Evolutionary conservation across 2,888 invertebrate species (phyloP).

Genomic region (Peribatodes rhomboidaria): DNA sequence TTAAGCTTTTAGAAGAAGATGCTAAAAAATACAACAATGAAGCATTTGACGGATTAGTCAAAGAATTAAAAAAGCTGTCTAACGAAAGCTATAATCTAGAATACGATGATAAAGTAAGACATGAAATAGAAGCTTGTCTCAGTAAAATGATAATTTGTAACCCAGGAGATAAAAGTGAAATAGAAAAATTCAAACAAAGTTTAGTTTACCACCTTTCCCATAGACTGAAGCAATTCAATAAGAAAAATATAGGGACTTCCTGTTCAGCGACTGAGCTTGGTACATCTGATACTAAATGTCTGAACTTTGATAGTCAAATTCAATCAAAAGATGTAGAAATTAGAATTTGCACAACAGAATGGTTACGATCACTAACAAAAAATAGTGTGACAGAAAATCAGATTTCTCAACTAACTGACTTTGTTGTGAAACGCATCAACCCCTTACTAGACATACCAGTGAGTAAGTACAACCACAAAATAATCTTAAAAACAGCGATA

Average conservation of each 20-base stretch:
- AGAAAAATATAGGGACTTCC: background rate
- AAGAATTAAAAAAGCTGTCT: background rate
- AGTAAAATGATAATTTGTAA: constrained; percentile 10
- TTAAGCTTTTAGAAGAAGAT: background rate
- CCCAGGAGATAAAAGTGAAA: background rate
- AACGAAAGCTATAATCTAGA: background rate
- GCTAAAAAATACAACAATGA: background rate
- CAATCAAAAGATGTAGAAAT: background rate
- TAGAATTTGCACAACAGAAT: constrained; percentile 1
- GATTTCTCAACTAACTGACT: background rate
- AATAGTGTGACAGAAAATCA: background rate
- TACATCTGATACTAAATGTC: background rate
- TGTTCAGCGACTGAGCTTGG: background rate
- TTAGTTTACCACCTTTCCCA: background rate
- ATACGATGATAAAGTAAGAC: constrained; percentile 3
- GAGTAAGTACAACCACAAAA: constrained; percentile 5
- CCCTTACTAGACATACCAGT: background rate
- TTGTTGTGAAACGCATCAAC: background rate
- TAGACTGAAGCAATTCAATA: background rate
- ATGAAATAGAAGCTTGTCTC: constrained; percentile 5
- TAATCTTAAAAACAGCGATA: constrained; percentile 7
- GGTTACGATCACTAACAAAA: constrained; percentile 8
- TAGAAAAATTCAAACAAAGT: background rate
- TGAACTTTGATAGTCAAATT: background rate
- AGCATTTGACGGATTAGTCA: background rate